A percentile compares a stretch with the other conserved stretches of the same genome.
Evolutionary conservation across 2,888 invertebrate species (phyloP).

Genomic region (Drosophila dives): DNA sequence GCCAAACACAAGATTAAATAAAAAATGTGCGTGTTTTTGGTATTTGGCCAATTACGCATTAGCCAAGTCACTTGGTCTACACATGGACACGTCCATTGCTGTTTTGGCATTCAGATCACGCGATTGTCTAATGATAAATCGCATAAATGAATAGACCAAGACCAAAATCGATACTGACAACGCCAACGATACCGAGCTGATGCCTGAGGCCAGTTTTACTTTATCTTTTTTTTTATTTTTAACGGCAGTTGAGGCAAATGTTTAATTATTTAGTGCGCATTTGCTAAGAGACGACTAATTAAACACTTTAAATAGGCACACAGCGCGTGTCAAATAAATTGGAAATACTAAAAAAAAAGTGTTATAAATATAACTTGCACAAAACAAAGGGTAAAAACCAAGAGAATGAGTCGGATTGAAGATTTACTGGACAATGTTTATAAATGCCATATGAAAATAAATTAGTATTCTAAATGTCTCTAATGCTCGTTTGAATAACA

Average conservation of each 20-base stretch:
- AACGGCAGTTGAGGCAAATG: slow-evolving; percentile 16
- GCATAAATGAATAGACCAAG: slow-evolving; percentile 56
- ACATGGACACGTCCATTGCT: slow-evolving; percentile 44
- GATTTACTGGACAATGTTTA: slow-evolving; percentile 12
- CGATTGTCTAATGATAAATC: slow-evolving; percentile 59
- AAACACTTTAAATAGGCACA: slow-evolving; percentile 36
- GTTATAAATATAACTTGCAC: slow-evolving; percentile 21
- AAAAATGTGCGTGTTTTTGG: slow-evolving; percentile 29
- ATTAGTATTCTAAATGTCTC: slow-evolving; percentile 28
- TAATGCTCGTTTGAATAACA: slow-evolving; percentile 25
- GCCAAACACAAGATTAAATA: neutral
- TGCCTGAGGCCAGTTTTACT: slow-evolving; percentile 26
- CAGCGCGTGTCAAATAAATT: slow-evolving; percentile 15
- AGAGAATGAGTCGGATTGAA: slow-evolving; percentile 13
- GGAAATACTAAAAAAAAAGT: slow-evolving; percentile 20
- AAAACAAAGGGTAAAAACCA: slow-evolving; percentile 28
- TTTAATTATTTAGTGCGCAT: slow-evolving; percentile 60
- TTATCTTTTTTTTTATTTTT: slow-evolving; percentile 3
- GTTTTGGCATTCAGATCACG: slow-evolving; percentile 69
- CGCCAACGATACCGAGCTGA: slow-evolving; percentile 16
- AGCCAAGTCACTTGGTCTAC: slow-evolving; percentile 42
- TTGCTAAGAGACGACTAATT: slow-evolving; percentile 54
- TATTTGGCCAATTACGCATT: slow-evolving; percentile 39
- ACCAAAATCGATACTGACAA: slow-evolving; percentile 21
- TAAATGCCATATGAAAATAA: slow-evolving; percentile 11